Base-by-base conservation (phyloP, 2,113 vertebrate genomes). In the Pleuronectes platessa region DNA sequence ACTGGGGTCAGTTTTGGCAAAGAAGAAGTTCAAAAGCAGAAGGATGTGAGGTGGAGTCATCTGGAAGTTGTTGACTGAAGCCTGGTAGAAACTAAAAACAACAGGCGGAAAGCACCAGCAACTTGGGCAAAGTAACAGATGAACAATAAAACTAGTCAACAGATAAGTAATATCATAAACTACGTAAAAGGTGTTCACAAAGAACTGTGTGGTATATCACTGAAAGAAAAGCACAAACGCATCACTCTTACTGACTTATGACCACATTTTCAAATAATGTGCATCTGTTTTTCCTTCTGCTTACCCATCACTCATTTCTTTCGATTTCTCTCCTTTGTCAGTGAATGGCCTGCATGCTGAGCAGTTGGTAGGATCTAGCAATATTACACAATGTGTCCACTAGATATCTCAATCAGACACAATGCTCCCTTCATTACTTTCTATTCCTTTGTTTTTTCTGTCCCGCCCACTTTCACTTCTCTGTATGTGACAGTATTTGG, bases 1-100 rank as follows among this genome's bases (percentile, higher is more conserved):
- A 74, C 20, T 12, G 17, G 40, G 89, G 88, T 82, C 81, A 82
- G 5, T 26, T 8, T 17, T 60, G 51, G 58, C 65, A 76, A 89
- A 88, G 83, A 61, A 88, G 84, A 91, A 92, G 88, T 79, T 67
- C 8, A 82, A 87, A 91, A 86, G 90, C 90, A 84, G 88, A 92
- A 93, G 90, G 84, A 88, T 83, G 51, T 82, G 70, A 82, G 65
- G 62, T 88, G 56, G 83, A 45, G 55, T 78, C 37, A 84, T 84
- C 72, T 87, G 84, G 71, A 88, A 88, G 88, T 90, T 83, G 77
- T 90, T 91, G 88, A 86, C 70, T 69, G 61, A 66, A 62, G 37
- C 15, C 21, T 68, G 64, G 51, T 65, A 86, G 78, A 87, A 85
- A 83, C 71, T 71, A 49, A 73, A 83, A 83, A 74, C 42, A 21